phyloP scores from a whole-genome alignment of 2,113 vertebrate species.

The Bubo scandiacus region DNA sequence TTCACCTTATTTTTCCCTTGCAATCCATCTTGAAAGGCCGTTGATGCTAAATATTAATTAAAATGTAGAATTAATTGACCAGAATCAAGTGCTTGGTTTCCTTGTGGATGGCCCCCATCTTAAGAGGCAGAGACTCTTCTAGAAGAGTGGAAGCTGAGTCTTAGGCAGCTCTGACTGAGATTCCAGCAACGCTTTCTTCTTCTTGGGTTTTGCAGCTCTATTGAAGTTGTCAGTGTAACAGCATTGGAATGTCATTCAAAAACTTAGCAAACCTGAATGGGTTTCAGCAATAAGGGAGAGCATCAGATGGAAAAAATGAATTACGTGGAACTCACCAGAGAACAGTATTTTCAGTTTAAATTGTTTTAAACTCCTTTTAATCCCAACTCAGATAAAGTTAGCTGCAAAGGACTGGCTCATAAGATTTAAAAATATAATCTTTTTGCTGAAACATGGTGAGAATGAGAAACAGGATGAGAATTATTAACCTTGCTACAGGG shows the following conservation, averaged over 20 bases:
- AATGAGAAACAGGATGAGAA: neutral
- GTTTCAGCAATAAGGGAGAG: neutral
- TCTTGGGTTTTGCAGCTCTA: neutral
- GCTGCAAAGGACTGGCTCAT: neutral
- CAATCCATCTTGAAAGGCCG: neutral
- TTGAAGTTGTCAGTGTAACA: neutral
- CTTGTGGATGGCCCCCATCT: neutral
- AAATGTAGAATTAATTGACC: neutral
- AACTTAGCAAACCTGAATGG: neutral
- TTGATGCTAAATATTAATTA: neutral
- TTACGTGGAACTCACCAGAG: neutral
- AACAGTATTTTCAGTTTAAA: neutral
- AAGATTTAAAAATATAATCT: neutral
- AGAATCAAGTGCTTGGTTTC: neutral
- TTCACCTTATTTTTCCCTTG: neutral
- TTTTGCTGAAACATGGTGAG: neutral
- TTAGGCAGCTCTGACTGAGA: neutral
- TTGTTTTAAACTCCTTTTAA: neutral
- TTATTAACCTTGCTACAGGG: neutral
- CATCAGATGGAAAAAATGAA: neutral
- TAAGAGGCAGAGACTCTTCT: neutral
- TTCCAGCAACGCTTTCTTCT: neutral
- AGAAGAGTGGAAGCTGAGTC: neutral
- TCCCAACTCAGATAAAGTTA: neutral
- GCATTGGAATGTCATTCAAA: neutral